Base-by-base conservation (phyloP, 2,113 vertebrate species). In the Falcunculus frontatus region DNA sequence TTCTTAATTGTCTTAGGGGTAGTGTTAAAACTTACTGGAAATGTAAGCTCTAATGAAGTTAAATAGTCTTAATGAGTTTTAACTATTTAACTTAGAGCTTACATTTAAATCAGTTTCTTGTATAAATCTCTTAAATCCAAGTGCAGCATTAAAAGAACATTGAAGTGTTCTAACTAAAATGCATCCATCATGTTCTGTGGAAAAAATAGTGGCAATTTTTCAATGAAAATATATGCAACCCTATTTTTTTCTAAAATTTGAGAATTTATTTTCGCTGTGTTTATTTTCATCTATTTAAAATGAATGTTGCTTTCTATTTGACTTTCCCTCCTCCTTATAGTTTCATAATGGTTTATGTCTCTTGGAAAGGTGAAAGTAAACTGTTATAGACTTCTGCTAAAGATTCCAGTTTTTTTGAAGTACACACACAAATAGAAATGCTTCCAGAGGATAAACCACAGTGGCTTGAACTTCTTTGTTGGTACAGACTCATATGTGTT, bases 241-340 rank as follows among this genome's bases (percentile, higher is more conserved):
- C 3, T 63, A 27, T 47, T 41, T 62, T 87, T 67, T 84, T 67
- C 55, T 67, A 68, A 81, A 90, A 84, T 46, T 16, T 30, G 35
- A 77, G 76, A 55, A 22, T 59, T 95, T 91, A 41, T 95, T 90
- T 90, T 69, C 33, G 30, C 23, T 68, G 53, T 68, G 32, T 67
- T 92, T 87, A 33, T 92, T 90, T 84, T 90, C 6, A 42, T 92
- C 21, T 74, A 1, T 84, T 80, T 70, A 59, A 90, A 90, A 74
- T 50, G 21, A 74, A 67, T 42, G 41, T 90, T 93, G 53, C 50
- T 86, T 93, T 92, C 14, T 67, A 6, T 90, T 65, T 95, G 20
- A 44, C 42, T 23, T 21, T 6, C 27, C 4, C 0, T 9, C 2
- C 26, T 10, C 5, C 12, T 3, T 59, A 33, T 56, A 0, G 0